A percentile compares a stretch with the other conserved stretches of the same genome.
Conservation (phyloP, 2,888 invertebrate genomes). For the Caenorhabditis becei region DNA sequence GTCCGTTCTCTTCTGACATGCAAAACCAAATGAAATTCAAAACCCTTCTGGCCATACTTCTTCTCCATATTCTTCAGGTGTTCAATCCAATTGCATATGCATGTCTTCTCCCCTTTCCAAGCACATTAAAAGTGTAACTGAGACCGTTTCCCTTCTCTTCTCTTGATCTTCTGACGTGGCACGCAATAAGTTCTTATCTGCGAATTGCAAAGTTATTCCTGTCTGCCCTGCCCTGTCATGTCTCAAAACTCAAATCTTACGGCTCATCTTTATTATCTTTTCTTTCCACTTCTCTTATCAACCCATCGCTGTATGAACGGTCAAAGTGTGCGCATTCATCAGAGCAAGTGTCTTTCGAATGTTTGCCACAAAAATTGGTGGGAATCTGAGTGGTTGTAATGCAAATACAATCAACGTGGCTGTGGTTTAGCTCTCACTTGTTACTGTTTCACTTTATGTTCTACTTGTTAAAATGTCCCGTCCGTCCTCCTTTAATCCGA, state of each 20-base stretch:
- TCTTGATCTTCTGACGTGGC: constrained; percentile 7
- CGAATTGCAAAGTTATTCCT: background rate
- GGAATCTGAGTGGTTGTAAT: constrained; percentile 56
- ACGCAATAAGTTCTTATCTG: constrained; percentile 4
- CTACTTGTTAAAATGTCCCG: background rate
- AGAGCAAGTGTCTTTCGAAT: constrained; percentile 52
- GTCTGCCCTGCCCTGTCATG: background rate
- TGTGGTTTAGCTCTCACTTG: constrained; percentile 17
- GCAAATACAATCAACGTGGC: constrained; percentile 47
- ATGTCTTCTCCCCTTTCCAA: constrained; percentile 14
- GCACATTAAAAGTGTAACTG: constrained; percentile 39
- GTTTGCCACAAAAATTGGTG: constrained; percentile 59
- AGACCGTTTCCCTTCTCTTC: constrained; percentile 1
- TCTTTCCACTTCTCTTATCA: constrained; percentile 25
- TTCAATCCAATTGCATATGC: constrained; percentile 40
- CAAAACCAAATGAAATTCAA: constrained; percentile 58
- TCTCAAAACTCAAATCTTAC: constrained; percentile 24
- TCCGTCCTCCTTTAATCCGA: constrained; percentile 31
- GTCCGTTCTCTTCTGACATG: constrained; percentile 39
- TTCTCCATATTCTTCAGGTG: constrained; percentile 38
- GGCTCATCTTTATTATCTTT: constrained; percentile 36
- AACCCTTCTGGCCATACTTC: constrained; percentile 27
- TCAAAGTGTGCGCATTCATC: constrained; percentile 18
- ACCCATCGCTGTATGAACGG: constrained; percentile 44
- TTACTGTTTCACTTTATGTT: background rate